Evolutionary conservation across 2,888 invertebrate genomes (phyloP).

Genomic region (Stenotaenia linearis): DNA sequence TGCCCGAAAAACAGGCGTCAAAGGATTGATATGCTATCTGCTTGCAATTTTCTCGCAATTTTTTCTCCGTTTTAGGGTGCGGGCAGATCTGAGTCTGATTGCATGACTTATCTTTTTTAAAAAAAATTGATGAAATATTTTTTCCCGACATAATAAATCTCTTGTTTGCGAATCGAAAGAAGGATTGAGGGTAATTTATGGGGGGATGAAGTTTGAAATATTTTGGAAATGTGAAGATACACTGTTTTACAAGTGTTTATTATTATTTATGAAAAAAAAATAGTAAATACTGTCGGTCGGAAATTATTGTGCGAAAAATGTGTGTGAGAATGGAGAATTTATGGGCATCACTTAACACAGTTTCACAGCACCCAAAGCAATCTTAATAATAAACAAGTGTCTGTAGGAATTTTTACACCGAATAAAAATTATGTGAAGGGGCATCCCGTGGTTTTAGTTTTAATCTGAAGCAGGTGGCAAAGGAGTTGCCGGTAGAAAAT

Average conservation of each 20-base stretch:
- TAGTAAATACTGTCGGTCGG: constrained; percentile 11
- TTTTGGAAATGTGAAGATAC: not conserved
- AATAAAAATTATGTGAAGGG: constrained; percentile 14
- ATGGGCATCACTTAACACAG: constrained; percentile 10
- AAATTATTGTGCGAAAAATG: not conserved
- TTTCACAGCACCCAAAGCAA: constrained; percentile 23
- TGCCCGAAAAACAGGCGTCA: not conserved
- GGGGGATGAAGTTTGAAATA: not conserved
- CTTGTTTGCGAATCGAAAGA: not conserved
- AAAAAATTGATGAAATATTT: constrained; percentile 16
- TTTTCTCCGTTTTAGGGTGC: not conserved
- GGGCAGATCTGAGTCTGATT: not conserved
- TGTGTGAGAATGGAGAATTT: constrained; percentile 1
- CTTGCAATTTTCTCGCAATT: not conserved
- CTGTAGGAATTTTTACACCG: not conserved
- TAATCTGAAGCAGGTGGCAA: constrained; percentile 26
- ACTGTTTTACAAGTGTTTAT: constrained; percentile 13
- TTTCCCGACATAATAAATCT: not conserved
- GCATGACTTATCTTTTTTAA: not conserved
- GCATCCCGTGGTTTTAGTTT: constrained; percentile 30
- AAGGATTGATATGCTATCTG: constrained; percentile 1
- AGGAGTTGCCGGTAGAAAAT: constrained; percentile 27
- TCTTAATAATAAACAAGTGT: constrained; percentile 23
- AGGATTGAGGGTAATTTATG: not conserved
- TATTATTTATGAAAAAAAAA: not conserved